Percentiles rank a stretch among this genome's conserved stretches.
These are phyloP conservation scores for Thysanoteuthis rhombus DNA, from an alignment of 2,888 invertebrate species.

Conservation along the genomic window DNA sequence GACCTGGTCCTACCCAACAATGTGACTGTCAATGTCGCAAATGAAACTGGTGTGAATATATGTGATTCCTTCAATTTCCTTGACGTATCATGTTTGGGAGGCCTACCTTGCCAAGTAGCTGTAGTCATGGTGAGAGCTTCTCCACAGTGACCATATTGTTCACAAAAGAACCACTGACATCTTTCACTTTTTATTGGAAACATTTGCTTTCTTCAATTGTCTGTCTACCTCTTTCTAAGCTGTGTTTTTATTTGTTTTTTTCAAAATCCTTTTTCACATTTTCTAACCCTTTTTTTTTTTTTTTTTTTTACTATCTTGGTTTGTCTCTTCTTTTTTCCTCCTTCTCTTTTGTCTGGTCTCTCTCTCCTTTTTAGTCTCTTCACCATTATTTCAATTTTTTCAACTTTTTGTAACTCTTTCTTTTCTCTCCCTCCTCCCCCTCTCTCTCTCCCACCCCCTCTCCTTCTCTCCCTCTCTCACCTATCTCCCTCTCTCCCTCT, in stretches of 20 bases:
- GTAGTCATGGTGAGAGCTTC: background rate
- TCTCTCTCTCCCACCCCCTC: too few relatives aligned
- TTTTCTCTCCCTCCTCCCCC: too few relatives aligned
- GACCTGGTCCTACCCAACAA: background rate
- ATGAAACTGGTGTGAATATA: background rate
- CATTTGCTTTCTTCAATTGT: background rate
- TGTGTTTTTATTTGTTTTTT: background rate
- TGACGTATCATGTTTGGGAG: background rate
- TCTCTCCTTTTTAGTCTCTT: background rate
- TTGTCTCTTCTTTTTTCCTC: background rate
- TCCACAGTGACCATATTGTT: background rate
- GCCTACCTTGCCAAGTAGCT: background rate
- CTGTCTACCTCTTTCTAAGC: background rate
- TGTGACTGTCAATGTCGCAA: background rate
- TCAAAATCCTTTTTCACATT: background rate
- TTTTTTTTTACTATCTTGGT: background rate
- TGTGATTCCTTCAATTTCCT: background rate
- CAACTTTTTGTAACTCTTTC: too few relatives aligned
- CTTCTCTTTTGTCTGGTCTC: background rate
- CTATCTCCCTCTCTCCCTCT: too few relatives aligned
- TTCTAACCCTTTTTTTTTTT: background rate
- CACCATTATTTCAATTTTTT: too few relatives aligned
- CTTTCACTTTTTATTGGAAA: background rate
- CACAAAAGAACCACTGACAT: background rate
- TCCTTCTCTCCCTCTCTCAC: too few relatives aligned